Evolutionary conservation across 2,113 vertebrate genomes (phyloP), one percentile per base, ranked within the genome.

Genomic region (Bubo scandiacus): DNA sequence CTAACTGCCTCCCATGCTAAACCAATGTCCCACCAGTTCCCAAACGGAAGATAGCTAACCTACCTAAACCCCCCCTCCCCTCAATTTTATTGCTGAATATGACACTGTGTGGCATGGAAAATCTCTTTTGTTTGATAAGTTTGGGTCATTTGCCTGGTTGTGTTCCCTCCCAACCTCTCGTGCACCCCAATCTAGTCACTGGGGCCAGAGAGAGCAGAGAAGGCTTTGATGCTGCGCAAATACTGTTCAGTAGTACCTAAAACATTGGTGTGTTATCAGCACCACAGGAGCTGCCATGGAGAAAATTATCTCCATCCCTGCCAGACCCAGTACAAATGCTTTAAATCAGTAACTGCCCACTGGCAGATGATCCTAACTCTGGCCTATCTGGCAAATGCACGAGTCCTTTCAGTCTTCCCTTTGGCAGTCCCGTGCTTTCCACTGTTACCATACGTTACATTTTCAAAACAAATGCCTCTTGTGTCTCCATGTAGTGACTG

Each of bases 1-100:
- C 21, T 57, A 68, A 40, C 2, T 3, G 42, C 4, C 25, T 82
- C 22, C 22, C 23, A 11, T 8, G 36, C 10, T 36, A 80, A 26
- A 55, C 6, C 0, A 2, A 40, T 55, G 43, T 3, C 5, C 3
- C 27, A 43, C 11, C 29, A 61, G 30, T 10, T 62, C 14, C 40
- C 1, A 2, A 70, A 30, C 1, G 1, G 58, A 21, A 85, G 42
- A 54, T 0, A 57, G 42, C 4, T 61, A 70, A 78, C 7, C 3
- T 51, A 55, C 21, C 13, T 38, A 71, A 58, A 34, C 6, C 5
- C 5, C 9, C 16, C 4, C 6, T 52, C 54, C 6, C 12, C 5
- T 12, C 43, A 1, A 0, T 58, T 86, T 58, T n/a, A 29, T 14
- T 78, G 42, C 38, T 83, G 43, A 91, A 32, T 5, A 10, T 21